Base-by-base conservation (phyloP, 1,140 invertebrate species). In the Diprion similis region DNA sequence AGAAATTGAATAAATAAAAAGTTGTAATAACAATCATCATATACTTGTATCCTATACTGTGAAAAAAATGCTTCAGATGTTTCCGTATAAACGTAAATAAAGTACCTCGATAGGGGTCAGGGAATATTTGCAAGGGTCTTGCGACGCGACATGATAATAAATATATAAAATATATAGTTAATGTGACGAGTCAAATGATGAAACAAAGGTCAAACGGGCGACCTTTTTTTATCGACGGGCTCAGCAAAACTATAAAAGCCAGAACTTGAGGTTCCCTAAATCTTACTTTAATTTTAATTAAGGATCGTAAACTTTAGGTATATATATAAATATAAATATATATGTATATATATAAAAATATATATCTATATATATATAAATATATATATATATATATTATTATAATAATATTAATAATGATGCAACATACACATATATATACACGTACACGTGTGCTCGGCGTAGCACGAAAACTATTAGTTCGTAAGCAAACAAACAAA, bases 401-500 rank as follows among this genome's bases (percentile, higher is more conserved):
- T 47, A 73, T 68, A 24, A 71, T 15, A 17, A 71, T n/a, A 45
- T 37, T 37, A 67, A 46, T 13, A 45, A 19, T 46, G n/a, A 73
- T 65, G 65, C 66, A 48, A 72, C 71, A 71, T 75, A 59, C 68
- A 46, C 67, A 59, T 19, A 59, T 19, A 59, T 73, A 75, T 47
- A 72, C 67, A 72, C 66, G 71, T 75, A 81, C 79, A 83, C 78
- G 79, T 86, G 86, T 88, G 85, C 85, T 87, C 82, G 72, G 81
- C 76, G 82, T 84, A 87, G 86, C 87, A 87, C 86, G 83, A 83
- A 82, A 88, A 88, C 85, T 87, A 87, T 86, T 88, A 87, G 85
- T 79, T 83, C 82, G 77, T 88, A 88, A 88, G 87, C 82, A 79
- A 83, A 87, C 84, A 87, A 88, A 87, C 82, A 88, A 87, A 87